Evolutionary conservation across 2,113 vertebrate species (phyloP).

Genomic region (Chaetura pelagica): DNA sequence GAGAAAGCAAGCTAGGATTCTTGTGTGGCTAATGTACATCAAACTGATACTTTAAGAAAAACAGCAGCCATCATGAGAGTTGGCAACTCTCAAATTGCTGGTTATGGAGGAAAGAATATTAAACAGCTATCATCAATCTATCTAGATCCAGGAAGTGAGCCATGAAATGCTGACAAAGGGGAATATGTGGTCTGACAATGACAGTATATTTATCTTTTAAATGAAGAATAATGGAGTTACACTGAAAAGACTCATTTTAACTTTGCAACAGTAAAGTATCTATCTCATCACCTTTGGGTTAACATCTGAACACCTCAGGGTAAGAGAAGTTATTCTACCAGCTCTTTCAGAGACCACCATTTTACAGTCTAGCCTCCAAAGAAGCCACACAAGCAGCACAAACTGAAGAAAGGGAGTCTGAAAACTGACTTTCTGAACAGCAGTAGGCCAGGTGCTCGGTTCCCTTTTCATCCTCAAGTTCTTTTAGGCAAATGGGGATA

Average conservation of each 20-base stretch:
- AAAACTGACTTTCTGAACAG: background rate
- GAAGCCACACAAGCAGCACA: background rate
- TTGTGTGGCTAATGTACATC: background rate
- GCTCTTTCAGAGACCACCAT: background rate
- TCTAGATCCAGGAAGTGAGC: slow-evolving; percentile 44
- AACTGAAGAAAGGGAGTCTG: background rate
- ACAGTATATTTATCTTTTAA: slow-evolving; percentile 61
- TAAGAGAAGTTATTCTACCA: background rate
- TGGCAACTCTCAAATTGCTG: slow-evolving; percentile 59
- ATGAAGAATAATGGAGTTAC: slow-evolving; percentile 70
- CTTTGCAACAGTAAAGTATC: background rate
- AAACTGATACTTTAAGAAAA: slow-evolving; percentile 37
- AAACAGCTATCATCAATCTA: slow-evolving; percentile 69
- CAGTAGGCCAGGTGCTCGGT: background rate
- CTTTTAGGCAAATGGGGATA: background rate
- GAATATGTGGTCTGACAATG: slow-evolving; percentile 61
- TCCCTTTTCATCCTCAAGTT: background rate
- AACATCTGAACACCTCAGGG: background rate
- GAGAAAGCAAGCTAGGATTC: background rate
- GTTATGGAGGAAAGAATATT: slow-evolving; percentile 62
- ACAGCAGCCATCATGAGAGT: slow-evolving; percentile 43
- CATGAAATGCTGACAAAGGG: slow-evolving; percentile 59
- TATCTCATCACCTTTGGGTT: background rate
- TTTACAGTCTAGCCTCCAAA: background rate
- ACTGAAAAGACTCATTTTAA: slow-evolving; percentile 20